A percentile compares a stretch with the other conserved stretches of the same genome.
phyloP scores from a whole-genome alignment of 2,797 vertebrate species.

The Oryzias dopingdopingensis region DNA sequence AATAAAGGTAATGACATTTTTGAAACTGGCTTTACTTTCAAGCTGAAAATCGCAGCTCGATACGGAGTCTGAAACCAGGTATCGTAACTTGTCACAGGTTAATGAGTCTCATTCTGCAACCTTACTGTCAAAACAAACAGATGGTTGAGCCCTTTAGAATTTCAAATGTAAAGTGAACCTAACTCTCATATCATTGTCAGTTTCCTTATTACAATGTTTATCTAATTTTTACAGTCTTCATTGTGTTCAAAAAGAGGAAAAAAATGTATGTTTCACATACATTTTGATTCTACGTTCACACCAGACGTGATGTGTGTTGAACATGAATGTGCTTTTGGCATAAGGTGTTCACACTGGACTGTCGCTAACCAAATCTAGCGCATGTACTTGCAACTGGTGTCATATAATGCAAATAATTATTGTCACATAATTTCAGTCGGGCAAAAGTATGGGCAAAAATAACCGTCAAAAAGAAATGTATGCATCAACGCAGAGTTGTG shows the following conservation, averaged over 20 bases:
- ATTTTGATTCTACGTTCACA: constrained; percentile 4
- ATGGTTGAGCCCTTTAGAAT: constrained; percentile 7
- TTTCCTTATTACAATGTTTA: constrained; percentile 15
- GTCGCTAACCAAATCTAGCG: too few species aligned
- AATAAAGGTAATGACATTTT: constrained; percentile 5
- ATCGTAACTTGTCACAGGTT: constrained; percentile 13
- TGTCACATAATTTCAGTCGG: too few species aligned
- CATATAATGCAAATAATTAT: too few species aligned
- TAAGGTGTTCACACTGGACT: too few species aligned
- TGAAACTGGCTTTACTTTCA: constrained; percentile 11
- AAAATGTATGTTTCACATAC: not conserved
- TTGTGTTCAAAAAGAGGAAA: not conserved
- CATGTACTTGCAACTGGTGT: too few species aligned
- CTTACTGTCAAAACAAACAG: constrained; percentile 9
- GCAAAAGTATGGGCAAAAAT: too few species aligned
- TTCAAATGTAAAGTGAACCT: constrained; percentile 9
- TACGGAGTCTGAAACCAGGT: constrained; percentile 17
- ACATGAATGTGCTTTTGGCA: too few species aligned
- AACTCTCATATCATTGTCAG: constrained; percentile 19
- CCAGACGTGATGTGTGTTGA: not conserved
- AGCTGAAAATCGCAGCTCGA: constrained; percentile 15
- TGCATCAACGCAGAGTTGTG: too few species aligned
- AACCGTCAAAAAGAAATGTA: too few species aligned
- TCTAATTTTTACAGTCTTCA: constrained; percentile 2
- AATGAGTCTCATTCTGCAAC: constrained; percentile 2